Base-by-base conservation (phyloP, 2,888 invertebrate species). In the Lepas anatifera region DNA sequence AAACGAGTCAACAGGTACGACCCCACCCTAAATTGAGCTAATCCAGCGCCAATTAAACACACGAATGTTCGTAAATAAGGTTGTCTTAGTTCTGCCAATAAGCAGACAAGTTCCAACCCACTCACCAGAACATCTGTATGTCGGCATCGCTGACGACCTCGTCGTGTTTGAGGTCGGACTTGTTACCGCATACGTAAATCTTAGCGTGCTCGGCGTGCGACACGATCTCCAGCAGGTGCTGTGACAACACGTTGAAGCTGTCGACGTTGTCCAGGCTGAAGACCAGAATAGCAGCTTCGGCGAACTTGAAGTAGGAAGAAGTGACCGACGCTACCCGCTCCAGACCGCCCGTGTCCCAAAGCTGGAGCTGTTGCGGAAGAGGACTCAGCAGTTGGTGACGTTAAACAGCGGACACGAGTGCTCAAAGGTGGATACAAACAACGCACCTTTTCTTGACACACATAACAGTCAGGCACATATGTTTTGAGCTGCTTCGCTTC, bases 321-420 rank as follows among this genome's bases (percentile, higher is more conserved):
- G 95, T 95, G 29, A 96, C 91, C 4, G 94, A 94, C 66, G 95
- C 95, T 73, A 95, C 94, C 76, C 95, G 84, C 81, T 96, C 96
- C 92, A 96, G 94, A 68, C 95, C 95, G 75, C 95, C 95, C 48
- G 96, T 96, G 79, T 96, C 96, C 95, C 95, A 96, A 75, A 96
- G 81, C 81, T 95, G 94, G 73, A 96, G 82, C 94, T 95, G 80
- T 68, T 81, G 78, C n/a, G n/a, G n/a, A n/a, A n/a, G n/a, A n/a
- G n/a, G n/a, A n/a, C n/a, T n/a, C n/a, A n/a, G n/a, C n/a, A n/a
- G n/a, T n/a, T n/a, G n/a, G n/a, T n/a, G n/a, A n/a, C n/a, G n/a
- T n/a, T n/a, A n/a, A n/a, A n/a, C n/a, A n/a, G n/a, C n/a, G n/a
- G n/a, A n/a, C n/a, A n/a, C n/a, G n/a, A n/a, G n/a, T n/a, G n/a